Evolutionary conservation across 2,797 vertebrate genomes (phyloP), one percentile per base, ranked within the genome.

Genomic region (Neosalanx taihuensis): DNA sequence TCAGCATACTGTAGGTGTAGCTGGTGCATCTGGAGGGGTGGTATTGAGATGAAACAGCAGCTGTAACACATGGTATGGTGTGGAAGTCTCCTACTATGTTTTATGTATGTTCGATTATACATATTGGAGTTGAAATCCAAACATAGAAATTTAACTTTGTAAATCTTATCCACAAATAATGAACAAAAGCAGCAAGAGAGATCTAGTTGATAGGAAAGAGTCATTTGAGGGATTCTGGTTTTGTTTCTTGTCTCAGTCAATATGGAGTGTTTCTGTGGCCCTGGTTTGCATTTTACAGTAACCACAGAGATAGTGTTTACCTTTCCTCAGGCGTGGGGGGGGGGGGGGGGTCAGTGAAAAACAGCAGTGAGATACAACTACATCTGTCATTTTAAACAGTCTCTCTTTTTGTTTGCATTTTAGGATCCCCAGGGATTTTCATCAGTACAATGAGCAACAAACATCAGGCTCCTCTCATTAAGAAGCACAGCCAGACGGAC

Each of bases 401-500:
- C 41, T 46, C 41, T 33, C 31, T n/a, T 63, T 63, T 6, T 37
- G 18, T 64, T 33, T 20, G 18, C 1, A 26, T 49, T 49, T 49
- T 65, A 65, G 64, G 64, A 49, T 4, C 15, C 64, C n/a, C 23
- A 12, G 64, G 64, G 26, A 20, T 17, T 30, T 63, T n/a, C 51
- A 1, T n/a, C 26, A 60, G 13, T 51, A 72, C 79, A 81, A 99
- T 99, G 97, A 87, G 94, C 0, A 91, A 93, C 1, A 98, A 97
- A 89, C 89, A 94, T 71, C 97, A 96, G 71, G 93, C 97, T 0
- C 97, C 98, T 0, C 92, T 99, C 72, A 98, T 99, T 96, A 99
- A 99, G 92, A 99, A 99, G 84, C 96, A 99, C 92, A 99, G 98
- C 87, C 98, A 99, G 94, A 97, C 96, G 0, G 98, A 99, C 88